Percentiles rank a stretch among this genome's conserved stretches.
These are phyloP conservation scores for Megaceryle torquata DNA, from an alignment of 2,113 vertebrate genomes.

Conservation along the genomic window DNA sequence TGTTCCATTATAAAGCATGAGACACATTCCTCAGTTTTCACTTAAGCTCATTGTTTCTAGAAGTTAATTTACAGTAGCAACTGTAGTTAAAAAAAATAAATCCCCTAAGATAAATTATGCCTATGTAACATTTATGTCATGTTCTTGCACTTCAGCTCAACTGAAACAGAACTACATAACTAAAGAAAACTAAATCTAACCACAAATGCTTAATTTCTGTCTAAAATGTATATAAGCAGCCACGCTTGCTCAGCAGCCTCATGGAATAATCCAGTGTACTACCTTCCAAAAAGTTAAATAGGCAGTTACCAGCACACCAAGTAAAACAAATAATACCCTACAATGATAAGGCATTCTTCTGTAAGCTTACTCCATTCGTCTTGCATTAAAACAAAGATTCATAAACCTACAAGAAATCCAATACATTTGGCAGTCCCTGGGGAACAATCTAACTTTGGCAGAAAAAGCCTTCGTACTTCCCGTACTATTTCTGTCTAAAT, in stretches of 20 bases:
- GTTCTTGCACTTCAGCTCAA: constrained; percentile 22
- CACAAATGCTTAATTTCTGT: constrained; percentile 34
- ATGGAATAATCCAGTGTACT: neutral
- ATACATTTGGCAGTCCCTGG: neutral
- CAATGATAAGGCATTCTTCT: neutral
- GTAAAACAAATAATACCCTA: neutral
- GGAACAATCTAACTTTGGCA: neutral
- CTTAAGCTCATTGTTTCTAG: constrained; percentile 67
- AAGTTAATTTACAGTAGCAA: constrained; percentile 68
- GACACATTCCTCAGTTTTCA: constrained; percentile 63
- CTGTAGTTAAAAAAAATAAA: constrained; percentile 35
- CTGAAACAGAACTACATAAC: constrained; percentile 33
- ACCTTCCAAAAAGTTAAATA: neutral
- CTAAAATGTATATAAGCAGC: neutral
- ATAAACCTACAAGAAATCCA: neutral
- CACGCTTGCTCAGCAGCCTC: neutral
- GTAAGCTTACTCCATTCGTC: neutral
- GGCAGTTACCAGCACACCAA: neutral
- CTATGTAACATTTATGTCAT: constrained; percentile 52
- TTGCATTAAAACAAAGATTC: neutral
- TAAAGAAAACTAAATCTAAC: constrained; percentile 50
- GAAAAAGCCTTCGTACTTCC: neutral
- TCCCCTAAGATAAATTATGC: constrained; percentile 52
- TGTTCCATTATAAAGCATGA: constrained; percentile 57
- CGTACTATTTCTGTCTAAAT: neutral